Percentiles rank a stretch among this genome's conserved stretches.
These are phyloP conservation scores for Paramuricea clavata DNA, from an alignment of 92 coral and sea anemone species.

Conservation along the genomic window DNA sequence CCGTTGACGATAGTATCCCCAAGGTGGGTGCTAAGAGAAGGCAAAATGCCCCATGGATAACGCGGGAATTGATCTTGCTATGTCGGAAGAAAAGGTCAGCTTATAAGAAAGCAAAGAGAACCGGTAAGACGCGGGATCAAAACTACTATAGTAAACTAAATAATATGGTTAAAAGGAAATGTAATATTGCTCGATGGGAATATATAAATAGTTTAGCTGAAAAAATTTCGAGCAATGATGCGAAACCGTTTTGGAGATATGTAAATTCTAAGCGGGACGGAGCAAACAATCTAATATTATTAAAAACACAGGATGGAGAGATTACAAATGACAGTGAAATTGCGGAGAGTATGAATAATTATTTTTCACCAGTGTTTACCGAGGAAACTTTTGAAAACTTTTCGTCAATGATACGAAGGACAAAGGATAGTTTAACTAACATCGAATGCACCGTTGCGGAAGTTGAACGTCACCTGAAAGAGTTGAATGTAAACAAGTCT, in stretches of 20 bases:
- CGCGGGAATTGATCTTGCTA: constrained; percentile 39
- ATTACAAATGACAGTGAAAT: too few species aligned
- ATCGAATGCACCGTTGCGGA: not conserved
- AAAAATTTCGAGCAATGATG: too few species aligned
- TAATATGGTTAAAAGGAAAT: constrained; percentile 33
- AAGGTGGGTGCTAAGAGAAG: constrained; percentile 15
- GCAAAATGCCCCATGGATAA: constrained; percentile 44
- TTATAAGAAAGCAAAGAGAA: constrained; percentile 40
- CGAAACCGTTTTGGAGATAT: too few species aligned
- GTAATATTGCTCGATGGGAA: constrained; percentile 47
- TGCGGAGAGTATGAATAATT: too few species aligned
- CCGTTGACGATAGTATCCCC: constrained; percentile 50
- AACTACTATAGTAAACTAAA: constrained; percentile 38
- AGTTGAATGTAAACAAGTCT: not conserved
- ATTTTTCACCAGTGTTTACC: not conserved
- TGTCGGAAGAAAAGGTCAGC: constrained; percentile 39
- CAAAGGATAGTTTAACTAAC: not conserved
- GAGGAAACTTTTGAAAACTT: not conserved
- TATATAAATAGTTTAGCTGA: too few species aligned
- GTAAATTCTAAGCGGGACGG: not conserved
- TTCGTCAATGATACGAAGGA: not conserved
- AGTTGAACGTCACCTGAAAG: too few species aligned
- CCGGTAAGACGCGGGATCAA: constrained; percentile 26
- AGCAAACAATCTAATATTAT: not conserved
- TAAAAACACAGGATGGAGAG: too few species aligned